These are phyloP conservation scores for Drosophila ohnishii DNA, from an alignment of 1,140 invertebrate species.

Conservation along the genomic window DNA sequence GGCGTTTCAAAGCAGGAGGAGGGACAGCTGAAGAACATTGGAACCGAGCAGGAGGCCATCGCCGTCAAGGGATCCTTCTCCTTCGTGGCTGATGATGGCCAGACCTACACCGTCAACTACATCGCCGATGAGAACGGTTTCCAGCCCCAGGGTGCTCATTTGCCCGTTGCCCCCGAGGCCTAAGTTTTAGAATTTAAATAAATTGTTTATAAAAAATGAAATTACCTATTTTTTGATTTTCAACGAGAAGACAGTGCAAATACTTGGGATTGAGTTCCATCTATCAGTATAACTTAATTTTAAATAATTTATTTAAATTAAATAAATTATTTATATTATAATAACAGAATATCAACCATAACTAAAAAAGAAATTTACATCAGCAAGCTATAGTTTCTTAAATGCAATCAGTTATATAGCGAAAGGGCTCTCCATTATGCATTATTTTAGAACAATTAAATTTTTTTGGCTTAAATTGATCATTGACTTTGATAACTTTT, in stretches of 20 bases:
- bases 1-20: constrained; percentile 84
- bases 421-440: too few relatives aligned
- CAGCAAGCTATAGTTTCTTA: too few relatives aligned
- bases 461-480: too few relatives aligned
- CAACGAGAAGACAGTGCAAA: background rate
- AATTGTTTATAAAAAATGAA: constrained; percentile 45
- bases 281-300: too few relatives aligned
- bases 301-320: too few relatives aligned
- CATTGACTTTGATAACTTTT: too few relatives aligned
- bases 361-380: too few relatives aligned
- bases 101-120: constrained; percentile 51
- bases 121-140: constrained; percentile 86
- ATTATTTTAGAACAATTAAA: too few relatives aligned
- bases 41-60: constrained; percentile 44
- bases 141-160: constrained; percentile 86
- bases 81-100: constrained; percentile 51
- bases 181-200: constrained; percentile 47
- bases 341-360: too few relatives aligned
- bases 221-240: background rate
- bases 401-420: too few relatives aligned
- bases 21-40: constrained; percentile 1
- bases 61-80: constrained; percentile 40
- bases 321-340: too few relatives aligned
- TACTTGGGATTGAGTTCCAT: background rate
- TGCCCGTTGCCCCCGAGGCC: constrained; percentile 83